Evolutionary conservation across 2,113 vertebrate species (phyloP).

Genomic region (Pipra filicauda): DNA sequence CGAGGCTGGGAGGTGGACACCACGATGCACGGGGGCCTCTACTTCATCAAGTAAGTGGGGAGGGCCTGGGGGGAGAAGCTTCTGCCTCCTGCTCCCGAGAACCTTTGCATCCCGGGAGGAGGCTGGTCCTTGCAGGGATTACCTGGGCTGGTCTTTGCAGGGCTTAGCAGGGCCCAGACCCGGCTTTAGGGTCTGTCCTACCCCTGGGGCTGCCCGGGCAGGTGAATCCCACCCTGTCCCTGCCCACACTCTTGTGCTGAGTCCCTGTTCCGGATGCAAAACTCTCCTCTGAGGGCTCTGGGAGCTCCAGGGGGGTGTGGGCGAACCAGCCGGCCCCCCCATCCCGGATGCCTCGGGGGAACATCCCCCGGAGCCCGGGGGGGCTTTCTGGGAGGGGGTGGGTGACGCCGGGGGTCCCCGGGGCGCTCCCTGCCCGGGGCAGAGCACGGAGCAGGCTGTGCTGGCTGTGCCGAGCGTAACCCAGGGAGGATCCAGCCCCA

Average conservation of each 20-base stretch:
- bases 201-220: background rate
- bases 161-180: background rate
- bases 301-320: background rate
- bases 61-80: background rate
- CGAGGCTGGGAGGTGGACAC: slow-evolving; percentile 78
- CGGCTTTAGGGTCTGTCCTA: background rate
- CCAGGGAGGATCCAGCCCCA: background rate
- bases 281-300: background rate
- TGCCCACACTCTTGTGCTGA: background rate
- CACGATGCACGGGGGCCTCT: slow-evolving; percentile 68
- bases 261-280: background rate
- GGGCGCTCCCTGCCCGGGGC: background rate
- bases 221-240: background rate
- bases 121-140: background rate
- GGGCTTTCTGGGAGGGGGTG: background rate
- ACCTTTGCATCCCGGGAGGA: background rate
- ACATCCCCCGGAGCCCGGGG: background rate
- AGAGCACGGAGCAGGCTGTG: background rate
- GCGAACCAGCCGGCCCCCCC: background rate
- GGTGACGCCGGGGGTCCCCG: background rate
- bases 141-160: background rate
- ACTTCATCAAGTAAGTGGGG: slow-evolving; percentile 80
- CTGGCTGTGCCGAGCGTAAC: background rate
- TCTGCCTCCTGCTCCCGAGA: background rate
- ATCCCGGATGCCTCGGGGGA: too few relatives aligned